phyloP scores from a whole-genome alignment of 2,888 invertebrate species.

The Andrena bucephala region DNA sequence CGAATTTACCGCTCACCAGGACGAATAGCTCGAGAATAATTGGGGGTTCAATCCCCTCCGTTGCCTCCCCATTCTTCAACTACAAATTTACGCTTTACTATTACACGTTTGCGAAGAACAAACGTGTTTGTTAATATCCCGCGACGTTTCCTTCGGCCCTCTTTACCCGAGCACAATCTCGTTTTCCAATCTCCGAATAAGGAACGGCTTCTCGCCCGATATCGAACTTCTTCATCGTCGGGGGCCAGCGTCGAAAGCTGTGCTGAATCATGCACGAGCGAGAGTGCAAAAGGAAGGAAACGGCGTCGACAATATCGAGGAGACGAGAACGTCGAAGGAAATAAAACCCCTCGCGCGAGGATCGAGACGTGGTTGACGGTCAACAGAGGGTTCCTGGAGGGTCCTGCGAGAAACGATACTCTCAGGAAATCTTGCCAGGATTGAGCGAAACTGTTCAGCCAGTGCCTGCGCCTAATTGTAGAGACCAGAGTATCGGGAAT shows the following conservation, averaged over 20 bases:
- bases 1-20: neutral
- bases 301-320: conserved; percentile 53
- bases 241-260: conserved; percentile 12
- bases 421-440: conserved; percentile 31
- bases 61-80: no score
- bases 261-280: conserved; percentile 56
- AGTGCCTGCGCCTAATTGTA: conserved; percentile 35
- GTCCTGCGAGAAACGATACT: conserved; percentile 54
- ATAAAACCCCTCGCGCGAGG: conserved; percentile 43
- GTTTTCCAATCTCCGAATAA: conserved; percentile 12
- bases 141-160: neutral
- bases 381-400: conserved; percentile 43
- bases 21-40: no score
- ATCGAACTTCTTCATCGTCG: conserved; percentile 31
- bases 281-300: conserved; percentile 26
- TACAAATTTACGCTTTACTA: no score
- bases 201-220: conserved; percentile 8
- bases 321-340: conserved; percentile 49
- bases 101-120: neutral
- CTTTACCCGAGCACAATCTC: conserved; percentile 22
- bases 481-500: neutral
- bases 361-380: conserved; percentile 33
- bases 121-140: conserved; percentile 9
- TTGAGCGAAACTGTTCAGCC: neutral
- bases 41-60: no score